These are phyloP conservation scores for Ecliptopera silaceata DNA, from an alignment of 2,888 invertebrate species.

Conservation along the genomic window DNA sequence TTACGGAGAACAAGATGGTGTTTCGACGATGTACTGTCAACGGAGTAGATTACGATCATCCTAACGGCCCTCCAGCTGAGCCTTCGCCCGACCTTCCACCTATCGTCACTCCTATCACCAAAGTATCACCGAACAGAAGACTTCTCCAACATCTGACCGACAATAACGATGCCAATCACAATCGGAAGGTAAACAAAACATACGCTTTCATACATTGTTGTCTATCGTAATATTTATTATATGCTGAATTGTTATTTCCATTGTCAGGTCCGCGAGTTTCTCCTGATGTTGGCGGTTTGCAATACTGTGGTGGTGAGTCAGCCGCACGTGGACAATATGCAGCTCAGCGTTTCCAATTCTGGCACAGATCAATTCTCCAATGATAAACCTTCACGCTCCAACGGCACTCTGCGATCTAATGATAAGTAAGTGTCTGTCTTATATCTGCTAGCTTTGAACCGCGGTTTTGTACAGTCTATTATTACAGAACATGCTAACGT, in stretches of 20 bases:
- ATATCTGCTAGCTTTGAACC: background rate
- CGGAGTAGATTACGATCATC: constrained; percentile 95
- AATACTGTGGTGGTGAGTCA: constrained; percentile 98
- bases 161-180: constrained; percentile 80
- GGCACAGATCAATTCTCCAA: constrained; percentile 73
- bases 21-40: constrained; percentile 95
- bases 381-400: constrained; percentile 58
- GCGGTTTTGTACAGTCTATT: background rate
- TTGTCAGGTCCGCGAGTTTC: constrained; percentile 91
- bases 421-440: constrained; percentile 62
- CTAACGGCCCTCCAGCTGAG: constrained; percentile 87
- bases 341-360: constrained; percentile 79
- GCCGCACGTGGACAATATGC: constrained; percentile 88
- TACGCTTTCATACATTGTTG: background rate
- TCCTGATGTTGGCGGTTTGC: constrained; percentile 95
- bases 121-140: constrained; percentile 70
- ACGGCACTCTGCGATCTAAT: constrained; percentile 67
- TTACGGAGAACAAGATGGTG: constrained; percentile 99
- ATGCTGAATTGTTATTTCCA: constrained; percentile 1
- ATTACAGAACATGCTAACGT: no score
- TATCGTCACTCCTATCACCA: constrained; percentile 73
- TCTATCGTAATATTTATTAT: constrained; percentile 1
- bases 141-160: constrained; percentile 70
- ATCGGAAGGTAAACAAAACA: constrained; percentile 74
- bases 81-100: constrained; percentile 79